Evolutionary conservation across 2,888 invertebrate genomes (phyloP).

Genomic region (Portevinia maculata): DNA sequence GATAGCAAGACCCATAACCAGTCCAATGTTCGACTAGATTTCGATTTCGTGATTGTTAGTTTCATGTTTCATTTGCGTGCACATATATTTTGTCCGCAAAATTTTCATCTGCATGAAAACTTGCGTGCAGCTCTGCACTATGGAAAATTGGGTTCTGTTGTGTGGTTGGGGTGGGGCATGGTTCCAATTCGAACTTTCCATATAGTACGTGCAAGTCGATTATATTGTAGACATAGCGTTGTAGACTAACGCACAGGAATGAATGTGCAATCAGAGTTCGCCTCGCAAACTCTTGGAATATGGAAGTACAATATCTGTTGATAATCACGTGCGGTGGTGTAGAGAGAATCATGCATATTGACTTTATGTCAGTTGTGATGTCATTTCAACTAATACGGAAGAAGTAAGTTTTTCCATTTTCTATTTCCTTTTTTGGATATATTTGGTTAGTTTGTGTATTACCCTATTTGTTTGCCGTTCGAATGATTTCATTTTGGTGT

Average conservation of each 20-base stretch:
- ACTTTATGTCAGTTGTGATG: constrained; percentile 33
- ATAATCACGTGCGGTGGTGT: not conserved
- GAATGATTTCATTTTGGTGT: too few species aligned
- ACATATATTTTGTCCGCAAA: constrained; percentile 52
- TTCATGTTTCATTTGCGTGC: constrained; percentile 68
- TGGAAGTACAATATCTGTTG: constrained; percentile 35
- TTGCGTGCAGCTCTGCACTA: not conserved
- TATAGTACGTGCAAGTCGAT: constrained; percentile 62
- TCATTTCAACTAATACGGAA: constrained; percentile 36
- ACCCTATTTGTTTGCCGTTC: too few species aligned
- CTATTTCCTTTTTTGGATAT: not conserved
- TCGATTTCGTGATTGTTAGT: constrained; percentile 67
- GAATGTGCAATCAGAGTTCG: constrained; percentile 59
- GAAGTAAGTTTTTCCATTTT: constrained; percentile 24
- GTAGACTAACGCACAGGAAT: constrained; percentile 48
- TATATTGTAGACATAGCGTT: constrained; percentile 10
- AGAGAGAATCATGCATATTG: constrained; percentile 17
- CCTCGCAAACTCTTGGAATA: constrained; percentile 44
- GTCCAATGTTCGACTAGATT: constrained; percentile 60
- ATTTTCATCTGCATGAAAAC: constrained; percentile 20
- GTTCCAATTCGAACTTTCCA: constrained; percentile 68
- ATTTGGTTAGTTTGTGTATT: too few species aligned
- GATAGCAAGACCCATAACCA: constrained; percentile 29
- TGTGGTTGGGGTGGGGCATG: constrained; percentile 27
- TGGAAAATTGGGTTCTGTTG: constrained; percentile 28